Evolutionary conservation across 2,888 invertebrate genomes (phyloP), one percentile per base, ranked within the genome.

Genomic region (Helobdella robusta): DNA sequence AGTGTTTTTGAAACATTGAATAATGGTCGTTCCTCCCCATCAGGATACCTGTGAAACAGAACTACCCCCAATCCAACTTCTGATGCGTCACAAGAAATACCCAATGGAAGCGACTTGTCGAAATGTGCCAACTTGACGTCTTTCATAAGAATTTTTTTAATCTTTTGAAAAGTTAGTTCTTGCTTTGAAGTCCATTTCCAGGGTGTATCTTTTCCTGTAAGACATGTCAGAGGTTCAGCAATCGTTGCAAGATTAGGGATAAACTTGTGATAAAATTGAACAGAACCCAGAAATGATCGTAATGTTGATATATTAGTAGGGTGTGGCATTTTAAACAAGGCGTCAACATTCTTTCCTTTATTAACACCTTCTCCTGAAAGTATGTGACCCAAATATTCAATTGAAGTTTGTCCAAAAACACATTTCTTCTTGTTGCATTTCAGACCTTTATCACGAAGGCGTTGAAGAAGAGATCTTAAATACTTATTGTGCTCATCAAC

Each of bases 71-170:
- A 28, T 36, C 66, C 68, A 35, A 69, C 69, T 2, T 64, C 35
- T 28, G 69, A 69, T 20, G 69, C 69, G 60, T 69, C 67, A 30
- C 69, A 69, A 25, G 68, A 63, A 25, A 69, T 48, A 25, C 64
- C 68, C 6, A 68, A n/a, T 15, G 59, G 48, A 18, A 59, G 40
- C 6, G 62, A 2, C n/a, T 67, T 40, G 35, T 68, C 58, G 36
- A 68, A 68, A 52, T 68, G 67, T n/a, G 66, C 67, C 15, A 67
- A 54, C 5, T 64, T 23, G 18, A 59, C 60, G 23, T 67, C 67
- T 25, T 2, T 34, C 5, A 23, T 23, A 15, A 52, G 6, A 23
- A 52, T 52, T 20, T 52, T 28, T 23, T 52, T 52, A 15, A 52
- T 18, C 52, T 30, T 23, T 44, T 20, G 67, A 61, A 34, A 67